Evolutionary conservation across 2,797 vertebrate species (phyloP).

Genomic region (Gymnocypris eckloni): DNA sequence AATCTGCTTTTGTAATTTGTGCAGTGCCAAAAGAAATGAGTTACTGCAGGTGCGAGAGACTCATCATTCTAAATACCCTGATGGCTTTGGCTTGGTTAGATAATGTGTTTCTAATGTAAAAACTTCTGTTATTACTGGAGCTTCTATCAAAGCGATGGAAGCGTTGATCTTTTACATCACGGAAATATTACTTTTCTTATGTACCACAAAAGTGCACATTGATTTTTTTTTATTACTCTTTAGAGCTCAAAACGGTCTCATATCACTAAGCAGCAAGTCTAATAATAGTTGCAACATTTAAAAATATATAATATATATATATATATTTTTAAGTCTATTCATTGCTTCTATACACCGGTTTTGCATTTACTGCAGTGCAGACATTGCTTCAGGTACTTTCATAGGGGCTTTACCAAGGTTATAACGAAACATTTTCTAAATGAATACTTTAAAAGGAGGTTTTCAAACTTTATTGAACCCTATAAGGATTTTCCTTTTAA

Average conservation of each 20-base stretch:
- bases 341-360: slow-evolving; percentile 15
- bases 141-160: slow-evolving; percentile 48
- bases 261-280: slow-evolving; percentile 2
- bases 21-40: slow-evolving; percentile 54
- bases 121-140: slow-evolving; percentile 51
- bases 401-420: neutral
- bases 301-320: neutral
- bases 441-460: neutral
- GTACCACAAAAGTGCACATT: neutral
- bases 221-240: neutral
- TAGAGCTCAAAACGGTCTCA: slow-evolving; percentile 5
- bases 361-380: neutral
- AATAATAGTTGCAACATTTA: neutral
- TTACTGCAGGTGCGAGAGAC: slow-evolving; percentile 53
- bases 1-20: slow-evolving; percentile 58
- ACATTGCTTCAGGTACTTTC: neutral
- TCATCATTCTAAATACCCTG: slow-evolving; percentile 57
- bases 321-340: neutral
- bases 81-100: slow-evolving; percentile 30
- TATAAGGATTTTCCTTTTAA: neutral
- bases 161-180: slow-evolving; percentile 20
- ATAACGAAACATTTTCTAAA: neutral
- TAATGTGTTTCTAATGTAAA: slow-evolving; percentile 45
- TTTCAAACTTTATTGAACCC: neutral
- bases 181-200: slow-evolving; percentile 24